These are phyloP conservation scores for Lasiurus cinereus DNA, from an alignment of 2,113 vertebrate genomes.

Conservation along the genomic window DNA sequence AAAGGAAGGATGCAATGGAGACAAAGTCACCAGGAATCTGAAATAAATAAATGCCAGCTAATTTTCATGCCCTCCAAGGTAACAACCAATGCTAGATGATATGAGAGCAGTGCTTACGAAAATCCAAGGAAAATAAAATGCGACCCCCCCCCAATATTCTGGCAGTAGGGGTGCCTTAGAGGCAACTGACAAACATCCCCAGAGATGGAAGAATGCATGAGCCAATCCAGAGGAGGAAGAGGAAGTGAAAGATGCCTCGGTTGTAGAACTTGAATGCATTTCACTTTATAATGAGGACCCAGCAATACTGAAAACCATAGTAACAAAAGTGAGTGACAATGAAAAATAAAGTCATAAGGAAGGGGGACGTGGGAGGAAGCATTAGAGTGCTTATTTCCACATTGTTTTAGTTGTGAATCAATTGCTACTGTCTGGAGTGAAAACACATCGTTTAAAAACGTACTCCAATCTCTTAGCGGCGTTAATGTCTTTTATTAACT, in stretches of 20 bases:
- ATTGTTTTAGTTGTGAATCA: slow-evolving; percentile 20
- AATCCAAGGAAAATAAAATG: neutral
- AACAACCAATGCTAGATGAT: neutral
- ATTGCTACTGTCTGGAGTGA: slow-evolving; percentile 9
- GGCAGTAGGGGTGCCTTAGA: neutral
- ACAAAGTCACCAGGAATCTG: neutral
- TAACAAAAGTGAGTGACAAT: slow-evolving; percentile 55
- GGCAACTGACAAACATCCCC: neutral
- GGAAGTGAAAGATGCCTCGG: neutral
- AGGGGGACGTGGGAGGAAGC: slow-evolving; percentile 8
- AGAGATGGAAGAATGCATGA: neutral
- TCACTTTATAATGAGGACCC: slow-evolving; percentile 56
- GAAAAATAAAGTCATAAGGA: slow-evolving; percentile 60
- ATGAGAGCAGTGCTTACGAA: neutral
- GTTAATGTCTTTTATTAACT: slow-evolving; percentile 51
- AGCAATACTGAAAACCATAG: slow-evolving; percentile 55
- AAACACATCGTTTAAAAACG: slow-evolving; percentile 35
- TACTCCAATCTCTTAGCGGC: neutral
- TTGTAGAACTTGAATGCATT: slow-evolving; percentile 18
- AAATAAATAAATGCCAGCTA: neutral
- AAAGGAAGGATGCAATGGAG: neutral
- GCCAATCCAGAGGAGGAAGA: neutral
- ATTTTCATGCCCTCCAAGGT: neutral
- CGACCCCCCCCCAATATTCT: neutral
- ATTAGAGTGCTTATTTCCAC: neutral